Percentiles rank a stretch among this genome's conserved stretches.
phyloP scores from a whole-genome alignment of 2,113 vertebrate species.

The Acinonyx jubatus region DNA sequence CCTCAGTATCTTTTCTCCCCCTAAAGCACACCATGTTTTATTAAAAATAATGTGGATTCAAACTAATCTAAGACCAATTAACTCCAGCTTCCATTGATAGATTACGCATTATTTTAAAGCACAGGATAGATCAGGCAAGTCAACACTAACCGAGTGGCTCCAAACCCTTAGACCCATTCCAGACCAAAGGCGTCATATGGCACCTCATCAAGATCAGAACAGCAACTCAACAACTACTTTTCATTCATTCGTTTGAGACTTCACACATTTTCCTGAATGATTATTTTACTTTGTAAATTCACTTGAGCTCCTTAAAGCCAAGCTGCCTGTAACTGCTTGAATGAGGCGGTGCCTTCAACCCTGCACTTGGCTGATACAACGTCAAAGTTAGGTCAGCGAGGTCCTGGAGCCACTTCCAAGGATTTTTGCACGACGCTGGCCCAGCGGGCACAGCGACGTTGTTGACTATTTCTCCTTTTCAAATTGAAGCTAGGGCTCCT shows the following conservation, averaged over 20 bases:
- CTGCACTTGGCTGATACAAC: neutral
- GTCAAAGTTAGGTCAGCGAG: neutral
- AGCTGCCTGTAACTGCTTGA: neutral
- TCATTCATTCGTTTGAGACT: neutral
- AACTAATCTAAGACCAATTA: slow-evolving; percentile 67
- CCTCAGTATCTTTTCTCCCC: neutral
- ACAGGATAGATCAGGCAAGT: neutral
- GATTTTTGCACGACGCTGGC: neutral
- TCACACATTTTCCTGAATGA: neutral
- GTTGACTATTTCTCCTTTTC: neutral
- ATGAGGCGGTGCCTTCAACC: neutral
- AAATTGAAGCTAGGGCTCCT: neutral
- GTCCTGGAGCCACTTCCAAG: neutral
- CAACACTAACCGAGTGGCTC: neutral
- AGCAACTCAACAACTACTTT: neutral
- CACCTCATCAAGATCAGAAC: neutral
- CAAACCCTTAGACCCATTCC: neutral
- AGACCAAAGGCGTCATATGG: neutral
- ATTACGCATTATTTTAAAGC: slow-evolving; percentile 1
- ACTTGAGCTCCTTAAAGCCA: neutral
- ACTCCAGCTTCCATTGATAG: slow-evolving; percentile 36
- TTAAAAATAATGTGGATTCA: slow-evolving; percentile 72
- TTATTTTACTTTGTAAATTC: neutral
- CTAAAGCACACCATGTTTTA: slow-evolving; percentile 52
- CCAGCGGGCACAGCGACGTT: neutral